These are phyloP conservation scores for Podarcis siculus DNA, from an alignment of 2,797 vertebrate species.

Conservation along the genomic window DNA sequence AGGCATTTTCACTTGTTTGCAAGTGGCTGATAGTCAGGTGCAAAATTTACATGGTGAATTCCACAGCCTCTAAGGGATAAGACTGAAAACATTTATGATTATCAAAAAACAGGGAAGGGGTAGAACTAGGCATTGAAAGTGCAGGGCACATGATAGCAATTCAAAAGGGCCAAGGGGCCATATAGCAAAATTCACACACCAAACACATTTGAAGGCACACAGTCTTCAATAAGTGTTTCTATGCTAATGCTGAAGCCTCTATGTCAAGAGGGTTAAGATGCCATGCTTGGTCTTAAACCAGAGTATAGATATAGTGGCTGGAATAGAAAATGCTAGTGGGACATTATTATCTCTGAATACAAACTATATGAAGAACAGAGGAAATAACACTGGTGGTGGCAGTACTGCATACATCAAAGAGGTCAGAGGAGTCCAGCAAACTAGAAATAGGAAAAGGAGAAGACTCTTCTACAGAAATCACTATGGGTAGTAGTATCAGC, in stretches of 20 bases:
- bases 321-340: background rate
- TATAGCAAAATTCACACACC: background rate
- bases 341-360: background rate
- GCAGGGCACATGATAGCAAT: too few species aligned
- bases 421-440: background rate
- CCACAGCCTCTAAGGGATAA: too few species aligned
- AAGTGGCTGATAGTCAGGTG: too few species aligned
- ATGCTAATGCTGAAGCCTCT: background rate
- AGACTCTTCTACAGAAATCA: background rate
- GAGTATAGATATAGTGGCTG: background rate
- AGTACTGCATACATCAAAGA: too few species aligned
- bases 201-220: background rate
- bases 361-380: background rate
- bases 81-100: too few species aligned
- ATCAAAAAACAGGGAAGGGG: too few species aligned
- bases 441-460: background rate
- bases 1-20: too few species aligned
- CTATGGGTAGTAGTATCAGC: background rate
- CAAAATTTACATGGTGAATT: too few species aligned
- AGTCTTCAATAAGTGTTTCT: background rate
- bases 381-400: too few species aligned
- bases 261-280: background rate
- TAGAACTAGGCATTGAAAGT: too few species aligned
- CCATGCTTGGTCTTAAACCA: background rate
- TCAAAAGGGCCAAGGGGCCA: background rate